phyloP scores from a whole-genome alignment of 1,140 invertebrate genomes.

The Trichonephila clavipes region DNA sequence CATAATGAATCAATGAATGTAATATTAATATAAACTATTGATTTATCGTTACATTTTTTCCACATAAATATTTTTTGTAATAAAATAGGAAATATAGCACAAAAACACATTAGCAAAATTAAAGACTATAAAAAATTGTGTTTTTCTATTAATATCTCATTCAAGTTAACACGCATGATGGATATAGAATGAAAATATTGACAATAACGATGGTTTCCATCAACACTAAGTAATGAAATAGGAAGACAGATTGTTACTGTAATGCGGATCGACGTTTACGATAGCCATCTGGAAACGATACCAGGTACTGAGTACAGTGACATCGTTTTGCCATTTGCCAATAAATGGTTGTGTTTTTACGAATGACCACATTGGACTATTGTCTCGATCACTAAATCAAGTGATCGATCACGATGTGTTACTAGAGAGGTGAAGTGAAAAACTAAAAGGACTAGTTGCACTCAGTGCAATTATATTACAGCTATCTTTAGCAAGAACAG shows the following conservation, averaged over 20 bases:
- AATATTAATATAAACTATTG: no score
- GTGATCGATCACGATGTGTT: background rate
- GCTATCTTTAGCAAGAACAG: background rate
- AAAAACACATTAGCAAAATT: no score
- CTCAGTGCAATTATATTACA: constrained; percentile 19
- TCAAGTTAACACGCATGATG: no score
- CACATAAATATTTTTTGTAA: no score
- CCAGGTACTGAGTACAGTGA: background rate
- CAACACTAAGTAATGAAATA: background rate
- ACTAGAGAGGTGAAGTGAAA: background rate
- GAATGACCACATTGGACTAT: background rate
- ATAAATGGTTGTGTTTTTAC: constrained; percentile 15
- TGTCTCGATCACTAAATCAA: background rate
- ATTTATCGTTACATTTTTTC: no score
- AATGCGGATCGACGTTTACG: background rate
- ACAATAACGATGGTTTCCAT: background rate
- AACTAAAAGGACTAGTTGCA: constrained; percentile 17
- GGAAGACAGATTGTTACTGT: background rate
- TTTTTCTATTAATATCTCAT: no score
- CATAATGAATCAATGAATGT: no score
- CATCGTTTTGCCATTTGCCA: constrained; percentile 9
- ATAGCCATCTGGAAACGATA: constrained; percentile 24
- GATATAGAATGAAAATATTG: background rate
- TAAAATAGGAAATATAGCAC: no score
- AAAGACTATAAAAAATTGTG: no score